Percentiles rank a stretch among this genome's conserved stretches.
These are phyloP conservation scores for Cyclina sinensis DNA, from an alignment of 1,140 invertebrate species.

Conservation along the genomic window DNA sequence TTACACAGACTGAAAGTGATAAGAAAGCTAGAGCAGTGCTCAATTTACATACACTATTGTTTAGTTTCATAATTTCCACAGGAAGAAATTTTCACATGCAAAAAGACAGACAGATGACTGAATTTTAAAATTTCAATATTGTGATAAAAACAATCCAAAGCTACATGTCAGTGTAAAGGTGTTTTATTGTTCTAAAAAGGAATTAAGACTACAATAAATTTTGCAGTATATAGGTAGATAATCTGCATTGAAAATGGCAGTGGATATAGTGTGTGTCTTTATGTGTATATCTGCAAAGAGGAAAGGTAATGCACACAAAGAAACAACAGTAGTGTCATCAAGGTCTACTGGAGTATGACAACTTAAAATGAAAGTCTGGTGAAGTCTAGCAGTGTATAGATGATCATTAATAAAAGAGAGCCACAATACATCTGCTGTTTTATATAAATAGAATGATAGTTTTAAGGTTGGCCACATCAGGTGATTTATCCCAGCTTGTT, in stretches of 20 bases:
- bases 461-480: no score
- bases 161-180: slow-evolving; percentile 11
- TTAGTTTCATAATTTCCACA: slow-evolving; percentile 9
- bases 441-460: no score
- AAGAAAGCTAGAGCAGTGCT: slow-evolving; percentile 5
- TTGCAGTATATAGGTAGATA: slow-evolving; percentile 1
- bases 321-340: no score
- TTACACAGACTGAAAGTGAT: not conserved
- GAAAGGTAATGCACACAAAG: no score
- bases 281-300: no score
- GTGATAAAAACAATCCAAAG: slow-evolving; percentile 48
- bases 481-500: no score
- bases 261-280: not conserved
- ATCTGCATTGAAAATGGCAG: not conserved
- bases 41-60: not conserved
- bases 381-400: no score
- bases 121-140: slow-evolving; percentile 56
- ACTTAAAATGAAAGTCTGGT: no score
- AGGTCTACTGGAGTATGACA: no score
- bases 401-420: no score
- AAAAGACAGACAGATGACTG: slow-evolving; percentile 58
- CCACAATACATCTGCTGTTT: no score
- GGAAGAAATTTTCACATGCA: not conserved
- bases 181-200: not conserved
- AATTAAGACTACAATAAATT: slow-evolving; percentile 1